phyloP scores from a whole-genome alignment of 2,113 vertebrate species.

The Elaphurus davidianus region DNA sequence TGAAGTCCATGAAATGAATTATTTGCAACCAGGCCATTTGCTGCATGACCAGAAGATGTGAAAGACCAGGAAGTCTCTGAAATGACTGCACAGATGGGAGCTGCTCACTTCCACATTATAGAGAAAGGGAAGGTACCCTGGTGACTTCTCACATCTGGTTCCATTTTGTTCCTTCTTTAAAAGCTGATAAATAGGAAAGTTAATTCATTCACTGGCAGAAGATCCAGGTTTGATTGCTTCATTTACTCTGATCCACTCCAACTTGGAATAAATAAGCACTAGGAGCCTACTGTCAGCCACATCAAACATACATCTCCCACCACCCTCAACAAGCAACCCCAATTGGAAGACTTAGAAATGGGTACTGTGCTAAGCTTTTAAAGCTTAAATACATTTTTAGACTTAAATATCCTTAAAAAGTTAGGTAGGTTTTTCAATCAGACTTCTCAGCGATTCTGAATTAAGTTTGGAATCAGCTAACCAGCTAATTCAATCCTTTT shows the following conservation, averaged over 20 bases:
- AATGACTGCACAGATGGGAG: not conserved
- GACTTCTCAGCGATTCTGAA: constrained; percentile 34
- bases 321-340: not conserved
- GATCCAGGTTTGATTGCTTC: not conserved
- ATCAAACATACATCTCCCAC: not conserved
- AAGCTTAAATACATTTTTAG: not conserved
- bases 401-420: not conserved
- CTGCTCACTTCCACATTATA: not conserved
- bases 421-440: constrained; percentile 19
- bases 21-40: not conserved
- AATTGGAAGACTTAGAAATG: not conserved
- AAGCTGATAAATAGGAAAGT: constrained; percentile 30
- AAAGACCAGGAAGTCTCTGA: not conserved
- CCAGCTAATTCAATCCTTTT: constrained; percentile 43
- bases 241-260: constrained; percentile 29
- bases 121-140: not conserved
- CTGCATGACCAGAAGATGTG: not conserved
- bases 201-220: constrained; percentile 25
- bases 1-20: not conserved
- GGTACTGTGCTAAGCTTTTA: not conserved
- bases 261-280: constrained; percentile 19
- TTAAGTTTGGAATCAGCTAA: constrained; percentile 54
- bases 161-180: not conserved
- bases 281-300: not conserved
- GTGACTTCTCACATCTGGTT: constrained; percentile 13